Evolutionary conservation across 2,797 vertebrate species (phyloP), one percentile per base, ranked within the genome.

Genomic region (Sebastes variabilis): DNA sequence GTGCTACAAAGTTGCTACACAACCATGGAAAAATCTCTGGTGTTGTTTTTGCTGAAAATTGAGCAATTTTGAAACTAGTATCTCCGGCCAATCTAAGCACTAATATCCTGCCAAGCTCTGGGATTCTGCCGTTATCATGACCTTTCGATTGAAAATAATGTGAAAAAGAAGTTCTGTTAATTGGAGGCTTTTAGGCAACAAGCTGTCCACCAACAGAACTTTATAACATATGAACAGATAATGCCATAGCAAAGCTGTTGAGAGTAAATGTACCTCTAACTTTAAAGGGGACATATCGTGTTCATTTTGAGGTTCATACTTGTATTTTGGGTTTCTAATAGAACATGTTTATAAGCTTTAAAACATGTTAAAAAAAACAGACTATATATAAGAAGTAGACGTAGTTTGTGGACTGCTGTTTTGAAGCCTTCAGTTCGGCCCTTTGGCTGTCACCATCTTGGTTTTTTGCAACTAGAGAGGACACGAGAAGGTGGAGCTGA

Each of bases 31-130:
- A 77, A 77, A 27, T 36, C 2, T 46, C 24, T 65, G 9, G n/a
- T 69, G 72, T 64, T 82, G 20, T 78, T 79, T 74, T 61, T 68
- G 29, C 24, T 36, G 56, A 70, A 77, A 79, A 61, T 67, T 59
- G 49, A 72, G 76, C 64, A 79, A 76, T 75, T 75, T 65, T 25
- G 8, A 75, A 75, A 75, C 18, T 73, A 16, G 29, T 42, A 67
- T 75, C 18, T 74, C 7, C 1, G 4, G 77, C 84, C 89, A 91
- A 75, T 66, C 38, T 38, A 81, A 91, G 68, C 70, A 59, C 10
- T 13, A 20, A 55, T 30, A 56, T 13, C 46, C 27, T 67, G 79
- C 87, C 81, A 90, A 79, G 6, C 20, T 68, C 49, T 56, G 56
- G 64, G 58, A 77, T 87, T 83, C 72, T 61, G 71, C 61, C 13